These are phyloP conservation scores for Habroteleia sp. DNA, from an alignment of 2,888 invertebrate species.

Conservation along the genomic window DNA sequence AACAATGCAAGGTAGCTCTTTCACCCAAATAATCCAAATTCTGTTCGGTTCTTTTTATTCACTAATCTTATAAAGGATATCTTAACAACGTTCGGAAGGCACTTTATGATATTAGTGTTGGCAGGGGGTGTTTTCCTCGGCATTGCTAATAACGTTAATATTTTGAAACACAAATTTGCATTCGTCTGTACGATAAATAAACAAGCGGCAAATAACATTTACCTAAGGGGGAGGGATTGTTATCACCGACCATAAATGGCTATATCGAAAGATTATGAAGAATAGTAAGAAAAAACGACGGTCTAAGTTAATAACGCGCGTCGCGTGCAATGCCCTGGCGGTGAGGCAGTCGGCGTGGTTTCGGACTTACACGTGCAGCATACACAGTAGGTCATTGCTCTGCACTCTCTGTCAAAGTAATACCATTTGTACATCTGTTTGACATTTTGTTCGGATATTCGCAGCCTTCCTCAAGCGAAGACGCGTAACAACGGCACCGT, in stretches of 20 bases:
- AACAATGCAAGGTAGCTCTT: too few species aligned
- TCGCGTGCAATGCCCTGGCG: constrained; percentile 74
- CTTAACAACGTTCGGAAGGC: too few species aligned
- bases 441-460: constrained; percentile 60
- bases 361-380: constrained; percentile 76
- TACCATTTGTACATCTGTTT: constrained; percentile 68
- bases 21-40: too few species aligned
- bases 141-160: too few species aligned
- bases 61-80: too few species aligned
- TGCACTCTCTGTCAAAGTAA: constrained; percentile 72
- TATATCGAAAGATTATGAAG: constrained; percentile 22
- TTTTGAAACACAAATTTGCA: too few species aligned
- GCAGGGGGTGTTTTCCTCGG: too few species aligned
- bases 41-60: too few species aligned
- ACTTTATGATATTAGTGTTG: too few species aligned
- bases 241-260: constrained; percentile 23
- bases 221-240: too few species aligned
- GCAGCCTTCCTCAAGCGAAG: constrained; percentile 62
- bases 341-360: constrained; percentile 76
- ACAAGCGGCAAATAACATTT: neutral
- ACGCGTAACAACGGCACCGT: neutral
- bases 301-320: constrained; percentile 65
- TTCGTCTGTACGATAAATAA: too few species aligned
- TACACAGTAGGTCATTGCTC: constrained; percentile 79
- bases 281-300: constrained; percentile 45